Evolutionary conservation across 2,113 vertebrate species (phyloP).

Genomic region (Hydrolagus affinis): DNA sequence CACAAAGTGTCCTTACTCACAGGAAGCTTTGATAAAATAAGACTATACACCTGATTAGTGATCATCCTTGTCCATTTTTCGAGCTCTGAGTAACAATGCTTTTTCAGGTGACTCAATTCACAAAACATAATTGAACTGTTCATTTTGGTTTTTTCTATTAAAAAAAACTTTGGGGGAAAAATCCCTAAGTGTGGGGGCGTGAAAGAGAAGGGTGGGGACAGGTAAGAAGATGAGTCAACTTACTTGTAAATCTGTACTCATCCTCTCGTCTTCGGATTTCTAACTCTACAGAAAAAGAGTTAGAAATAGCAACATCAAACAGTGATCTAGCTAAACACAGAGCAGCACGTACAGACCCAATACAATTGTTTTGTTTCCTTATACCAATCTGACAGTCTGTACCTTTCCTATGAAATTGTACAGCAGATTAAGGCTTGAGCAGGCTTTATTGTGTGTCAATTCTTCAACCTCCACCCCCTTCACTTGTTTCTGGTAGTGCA

Average conservation of each 20-base stretch:
- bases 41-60: background rate
- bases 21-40: background rate
- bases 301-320: conserved; percentile 69
- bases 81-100: background rate
- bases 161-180: background rate
- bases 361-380: background rate
- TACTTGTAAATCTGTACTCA: conserved; percentile 99
- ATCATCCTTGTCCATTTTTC: conserved; percentile 30
- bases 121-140: conserved; percentile 2
- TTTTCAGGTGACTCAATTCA: background rate
- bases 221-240: conserved; percentile 52
- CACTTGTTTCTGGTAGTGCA: background rate
- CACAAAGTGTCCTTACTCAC: background rate
- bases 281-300: conserved; percentile 84
- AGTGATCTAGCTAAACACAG: conserved; percentile 36
- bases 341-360: conserved; percentile 16
- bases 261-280: conserved; percentile 98
- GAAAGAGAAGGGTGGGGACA: background rate
- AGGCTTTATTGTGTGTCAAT: background rate
- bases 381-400: background rate
- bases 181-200: no score
- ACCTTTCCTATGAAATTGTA: background rate
- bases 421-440: background rate
- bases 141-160: background rate
- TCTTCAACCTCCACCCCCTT: background rate